phyloP scores from a whole-genome alignment of 2,888 invertebrate species.

The Spisula solida region DNA sequence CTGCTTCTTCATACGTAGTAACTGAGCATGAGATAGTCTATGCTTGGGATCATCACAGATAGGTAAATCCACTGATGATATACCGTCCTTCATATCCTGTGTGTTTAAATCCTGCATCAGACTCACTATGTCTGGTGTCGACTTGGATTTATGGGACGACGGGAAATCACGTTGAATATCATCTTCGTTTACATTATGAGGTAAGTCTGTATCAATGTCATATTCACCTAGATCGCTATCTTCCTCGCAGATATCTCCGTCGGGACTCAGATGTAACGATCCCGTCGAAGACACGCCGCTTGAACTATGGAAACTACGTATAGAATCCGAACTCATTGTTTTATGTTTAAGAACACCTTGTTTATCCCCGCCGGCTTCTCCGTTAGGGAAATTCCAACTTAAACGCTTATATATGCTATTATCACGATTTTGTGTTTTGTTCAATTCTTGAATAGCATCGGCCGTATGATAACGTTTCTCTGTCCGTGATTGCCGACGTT shows the following conservation, averaged over 20 bases:
- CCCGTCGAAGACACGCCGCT: slow-evolving; percentile 88
- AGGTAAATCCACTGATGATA: slow-evolving; percentile 84
- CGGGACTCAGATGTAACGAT: slow-evolving; percentile 86
- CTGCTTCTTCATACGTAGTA: slow-evolving; percentile 86
- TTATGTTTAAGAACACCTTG: slow-evolving; percentile 81
- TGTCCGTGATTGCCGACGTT: slow-evolving; percentile 81
- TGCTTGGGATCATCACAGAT: slow-evolving; percentile 70
- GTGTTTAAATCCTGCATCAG: slow-evolving; percentile 78
- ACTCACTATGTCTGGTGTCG: slow-evolving; percentile 80
- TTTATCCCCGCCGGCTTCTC: slow-evolving; percentile 78
- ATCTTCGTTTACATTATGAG: slow-evolving; percentile 64
- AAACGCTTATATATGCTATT: slow-evolving; percentile 90
- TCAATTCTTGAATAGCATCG: slow-evolving; percentile 90
- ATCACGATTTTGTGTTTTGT: slow-evolving; percentile 82
- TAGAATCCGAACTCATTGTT: slow-evolving; percentile 87
- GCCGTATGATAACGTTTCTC: slow-evolving; percentile 90
- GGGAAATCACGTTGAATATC: slow-evolving; percentile 51
- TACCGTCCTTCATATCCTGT: slow-evolving; percentile 82
- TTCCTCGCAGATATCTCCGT: slow-evolving; percentile 83
- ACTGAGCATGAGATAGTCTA: slow-evolving; percentile 79
- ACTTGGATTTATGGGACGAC: slow-evolving; percentile 74
- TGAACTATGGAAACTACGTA: slow-evolving; percentile 87
- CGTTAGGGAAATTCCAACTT: slow-evolving; percentile 90
- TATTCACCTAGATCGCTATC: slow-evolving; percentile 66
- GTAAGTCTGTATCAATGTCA: slow-evolving; percentile 45